Evolutionary conservation across 2,113 vertebrate species (phyloP).

Genomic region (Hucho hucho): DNA sequence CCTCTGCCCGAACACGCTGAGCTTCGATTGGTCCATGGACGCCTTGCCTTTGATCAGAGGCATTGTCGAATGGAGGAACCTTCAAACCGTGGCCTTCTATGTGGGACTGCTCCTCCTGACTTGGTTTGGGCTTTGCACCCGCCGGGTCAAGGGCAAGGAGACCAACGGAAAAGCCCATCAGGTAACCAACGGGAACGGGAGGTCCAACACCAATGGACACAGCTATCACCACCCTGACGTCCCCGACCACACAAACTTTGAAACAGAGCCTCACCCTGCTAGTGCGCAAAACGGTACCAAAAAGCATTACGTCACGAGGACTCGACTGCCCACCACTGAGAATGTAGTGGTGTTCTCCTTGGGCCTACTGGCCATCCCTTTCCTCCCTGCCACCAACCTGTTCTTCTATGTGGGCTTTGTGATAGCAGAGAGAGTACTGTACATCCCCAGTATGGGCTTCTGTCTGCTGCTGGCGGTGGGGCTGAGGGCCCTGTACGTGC

Average conservation of each 20-base stretch:
- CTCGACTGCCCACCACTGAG: constrained; percentile 87
- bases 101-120: constrained; percentile 79
- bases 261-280: constrained; percentile 65
- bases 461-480: constrained; percentile 93
- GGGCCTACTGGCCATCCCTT: constrained; percentile 89
- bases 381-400: constrained; percentile 94
- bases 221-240: constrained; percentile 80
- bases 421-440: constrained; percentile 96
- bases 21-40: constrained; percentile 99
- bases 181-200: constrained; percentile 89
- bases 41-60: constrained; percentile 90
- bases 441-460: constrained; percentile 99
- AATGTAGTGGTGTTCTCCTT: constrained; percentile 90
- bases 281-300: constrained; percentile 86
- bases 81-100: constrained; percentile 87
- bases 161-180: constrained; percentile 79
- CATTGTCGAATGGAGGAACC: constrained; percentile 87
- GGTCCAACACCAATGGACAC: constrained; percentile 88
- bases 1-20: constrained; percentile 92
- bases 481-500: constrained; percentile 85
- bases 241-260: constrained; percentile 73
- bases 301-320: constrained; percentile 72
- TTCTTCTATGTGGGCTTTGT: constrained; percentile 99
- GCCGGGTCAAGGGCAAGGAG: constrained; percentile 64
- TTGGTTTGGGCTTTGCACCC: constrained; percentile 79